Evolutionary conservation across 2,888 invertebrate genomes (phyloP).

Genomic region (Rugalucina vietnamica): DNA sequence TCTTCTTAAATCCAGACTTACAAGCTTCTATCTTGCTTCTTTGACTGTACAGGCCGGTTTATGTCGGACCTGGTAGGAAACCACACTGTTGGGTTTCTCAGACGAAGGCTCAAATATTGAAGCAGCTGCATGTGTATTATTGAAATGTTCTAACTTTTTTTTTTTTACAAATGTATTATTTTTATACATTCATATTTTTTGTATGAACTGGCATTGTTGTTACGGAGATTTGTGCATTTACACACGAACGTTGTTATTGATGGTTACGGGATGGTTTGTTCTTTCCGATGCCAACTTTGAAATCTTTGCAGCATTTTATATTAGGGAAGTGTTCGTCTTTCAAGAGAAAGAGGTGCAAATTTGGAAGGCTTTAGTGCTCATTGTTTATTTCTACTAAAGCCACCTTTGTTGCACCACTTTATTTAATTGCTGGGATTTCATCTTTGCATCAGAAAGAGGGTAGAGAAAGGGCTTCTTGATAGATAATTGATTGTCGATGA

Average conservation of each 20-base stretch:
- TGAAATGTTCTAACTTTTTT: constrained; percentile 57
- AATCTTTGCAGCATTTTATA: too few relatives aligned
- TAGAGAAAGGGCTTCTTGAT: background rate
- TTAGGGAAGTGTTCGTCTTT: too few relatives aligned
- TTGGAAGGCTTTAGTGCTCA: too few relatives aligned
- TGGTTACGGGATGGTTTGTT: background rate
- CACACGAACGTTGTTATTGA: constrained; percentile 46
- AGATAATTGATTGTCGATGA: background rate
- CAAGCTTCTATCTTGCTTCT: too few relatives aligned
- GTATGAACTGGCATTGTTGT: constrained; percentile 66
- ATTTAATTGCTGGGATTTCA: background rate
- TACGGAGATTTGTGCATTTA: constrained; percentile 62
- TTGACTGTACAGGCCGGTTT: too few relatives aligned
- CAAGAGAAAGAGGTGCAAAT: too few relatives aligned
- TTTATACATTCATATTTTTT: constrained; percentile 80
- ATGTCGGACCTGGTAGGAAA: too few relatives aligned
- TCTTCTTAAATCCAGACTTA: too few relatives aligned
- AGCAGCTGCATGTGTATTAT: constrained; percentile 61
- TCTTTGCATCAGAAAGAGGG: background rate
- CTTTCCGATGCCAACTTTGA: background rate
- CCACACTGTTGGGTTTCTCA: too few relatives aligned
- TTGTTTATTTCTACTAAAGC: too few relatives aligned
- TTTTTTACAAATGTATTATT: constrained; percentile 81
- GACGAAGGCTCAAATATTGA: too few relatives aligned
- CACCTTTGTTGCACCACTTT: too few relatives aligned